Evolutionary conservation across 2,797 vertebrate species (phyloP), one percentile per base, ranked within the genome.

Genomic region (Bryconaethiops microstoma): DNA sequence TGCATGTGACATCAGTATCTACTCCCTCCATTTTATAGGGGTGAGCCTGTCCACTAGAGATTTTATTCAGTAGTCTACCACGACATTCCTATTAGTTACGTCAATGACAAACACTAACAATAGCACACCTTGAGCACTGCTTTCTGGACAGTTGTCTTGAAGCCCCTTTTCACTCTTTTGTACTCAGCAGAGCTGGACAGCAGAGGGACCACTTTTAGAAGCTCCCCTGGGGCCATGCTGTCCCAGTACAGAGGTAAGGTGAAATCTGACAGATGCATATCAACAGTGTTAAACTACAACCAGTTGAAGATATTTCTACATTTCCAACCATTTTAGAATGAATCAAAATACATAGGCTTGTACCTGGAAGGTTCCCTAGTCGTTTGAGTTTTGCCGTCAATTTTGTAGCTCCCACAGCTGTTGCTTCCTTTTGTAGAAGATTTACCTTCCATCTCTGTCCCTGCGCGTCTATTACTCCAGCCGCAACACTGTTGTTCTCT

Each of bases 191-290:
- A 90, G 14, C 59, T 79, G 19, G 50, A 19, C 1, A 78, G 55
- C 25, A 93, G 77, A 0, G 0, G 0, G 14, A 90, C 25, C 6
- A 29, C 7, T 60, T 87, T 87, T 0, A 86, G 7, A 0, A 0
- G 0, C 8, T 90, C 87, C 25, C 0, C 9, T 0, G 16, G 0
- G 12, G 21, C 57, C 90, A 92, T 91, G 76, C 57, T 88, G 86
- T 92, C 90, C 92, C 92, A 93, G 77, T 91, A 83, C 60, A 93
- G 76, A 19, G 92, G 92, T 4, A 88, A 42, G 2, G 16, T 45
- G 48, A 92, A 92, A 74, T 91, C 92, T 93, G 75, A 74, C 39
- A 74, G 7, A 68, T 57, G 79, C 14, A 40, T 1, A 39, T n/a
- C 17, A 54, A 73, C 23, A 45, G 59, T 14, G 23, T 73, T 50